A percentile compares a stretch with the other conserved stretches of the same genome.
These are phyloP conservation scores for Lacerta agilis DNA, from an alignment of 2,797 vertebrate species.

Conservation along the genomic window DNA sequence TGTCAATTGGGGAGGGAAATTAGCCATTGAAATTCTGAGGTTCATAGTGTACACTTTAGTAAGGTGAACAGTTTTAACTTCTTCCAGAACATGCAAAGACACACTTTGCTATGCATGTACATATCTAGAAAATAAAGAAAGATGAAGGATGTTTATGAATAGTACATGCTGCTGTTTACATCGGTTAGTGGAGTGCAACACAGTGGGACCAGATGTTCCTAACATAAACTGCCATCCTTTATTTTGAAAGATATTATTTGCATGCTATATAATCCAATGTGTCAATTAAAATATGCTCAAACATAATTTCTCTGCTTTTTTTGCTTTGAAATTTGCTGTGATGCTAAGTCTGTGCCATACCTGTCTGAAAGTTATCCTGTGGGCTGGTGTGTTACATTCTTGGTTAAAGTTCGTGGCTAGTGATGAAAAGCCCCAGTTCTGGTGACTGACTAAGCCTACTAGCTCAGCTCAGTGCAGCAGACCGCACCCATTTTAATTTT, in stretches of 20 bases:
- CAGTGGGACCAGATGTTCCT: conserved; percentile 67
- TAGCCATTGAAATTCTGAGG: background rate
- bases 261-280: conserved; percentile 53
- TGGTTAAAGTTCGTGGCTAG: too few relatives aligned
- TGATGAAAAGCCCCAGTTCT: too few relatives aligned
- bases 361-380: conserved; percentile 51
- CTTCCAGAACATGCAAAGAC: background rate
- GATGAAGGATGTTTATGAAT: conserved; percentile 57
- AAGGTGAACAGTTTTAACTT: background rate
- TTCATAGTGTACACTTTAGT: background rate
- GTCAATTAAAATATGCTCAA: conserved; percentile 69
- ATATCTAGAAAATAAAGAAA: conserved; percentile 55
- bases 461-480: too few relatives aligned
- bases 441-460: too few relatives aligned
- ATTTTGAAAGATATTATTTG: conserved; percentile 65
- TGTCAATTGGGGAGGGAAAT: too few relatives aligned
- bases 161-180: conserved; percentile 61
- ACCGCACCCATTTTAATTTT: too few relatives aligned
- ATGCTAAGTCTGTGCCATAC: conserved; percentile 61
- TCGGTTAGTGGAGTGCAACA: conserved; percentile 61
- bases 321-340: conserved; percentile 52
- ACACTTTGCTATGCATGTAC: conserved; percentile 35
- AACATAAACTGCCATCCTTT: conserved; percentile 64
- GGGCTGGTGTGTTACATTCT: too few relatives aligned
- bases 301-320: conserved; percentile 58